Conservation (phyloP, 1,140 invertebrate genomes). For the Drosophila mayri region DNA sequence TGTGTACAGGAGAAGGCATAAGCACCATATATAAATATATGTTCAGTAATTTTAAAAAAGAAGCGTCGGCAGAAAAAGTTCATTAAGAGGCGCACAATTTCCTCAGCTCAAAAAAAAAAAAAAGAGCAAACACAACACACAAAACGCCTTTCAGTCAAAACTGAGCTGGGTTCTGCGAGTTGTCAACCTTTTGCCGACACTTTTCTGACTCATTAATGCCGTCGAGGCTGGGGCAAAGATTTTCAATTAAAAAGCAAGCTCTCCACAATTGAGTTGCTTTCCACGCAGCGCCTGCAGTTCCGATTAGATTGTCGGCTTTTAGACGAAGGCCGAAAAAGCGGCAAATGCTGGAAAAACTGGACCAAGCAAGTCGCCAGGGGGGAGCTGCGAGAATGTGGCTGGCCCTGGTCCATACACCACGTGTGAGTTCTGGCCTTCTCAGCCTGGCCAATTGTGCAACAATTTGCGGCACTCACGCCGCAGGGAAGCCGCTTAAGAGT, state of each 20-base stretch:
- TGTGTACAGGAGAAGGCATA: constrained; percentile 18
- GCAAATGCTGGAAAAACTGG: constrained; percentile 40
- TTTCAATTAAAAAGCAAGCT: constrained; percentile 46
- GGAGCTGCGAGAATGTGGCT: constrained; percentile 19
- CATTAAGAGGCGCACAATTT: constrained; percentile 56
- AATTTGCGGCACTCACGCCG: constrained; percentile 67
- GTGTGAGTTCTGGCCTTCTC: constrained; percentile 34
- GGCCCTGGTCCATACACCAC: constrained; percentile 28
- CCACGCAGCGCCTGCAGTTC: constrained; percentile 12
- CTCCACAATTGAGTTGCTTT: constrained; percentile 18
- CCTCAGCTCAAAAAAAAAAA: constrained; percentile 27
- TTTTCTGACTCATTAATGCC: constrained; percentile 76
- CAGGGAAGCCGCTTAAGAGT: constrained; percentile 37
- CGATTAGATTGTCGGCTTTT: constrained; percentile 28
- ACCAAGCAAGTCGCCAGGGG: constrained; percentile 21
- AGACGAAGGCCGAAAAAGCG: constrained; percentile 27
- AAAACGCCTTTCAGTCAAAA: constrained; percentile 28
- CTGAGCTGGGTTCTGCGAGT: constrained; percentile 22
- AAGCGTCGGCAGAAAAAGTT: constrained; percentile 58
- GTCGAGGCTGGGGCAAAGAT: constrained; percentile 22
- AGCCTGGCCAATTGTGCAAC: constrained; percentile 59
- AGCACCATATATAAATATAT: constrained; percentile 10
- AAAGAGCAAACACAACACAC: constrained; percentile 21
- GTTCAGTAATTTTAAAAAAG: constrained; percentile 59
- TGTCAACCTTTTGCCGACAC: constrained; percentile 61